A percentile compares a stretch with the other conserved stretches of the same genome.
Evolutionary conservation across 2,888 invertebrate species (phyloP).

Genomic region (Anthrax anthrax): DNA sequence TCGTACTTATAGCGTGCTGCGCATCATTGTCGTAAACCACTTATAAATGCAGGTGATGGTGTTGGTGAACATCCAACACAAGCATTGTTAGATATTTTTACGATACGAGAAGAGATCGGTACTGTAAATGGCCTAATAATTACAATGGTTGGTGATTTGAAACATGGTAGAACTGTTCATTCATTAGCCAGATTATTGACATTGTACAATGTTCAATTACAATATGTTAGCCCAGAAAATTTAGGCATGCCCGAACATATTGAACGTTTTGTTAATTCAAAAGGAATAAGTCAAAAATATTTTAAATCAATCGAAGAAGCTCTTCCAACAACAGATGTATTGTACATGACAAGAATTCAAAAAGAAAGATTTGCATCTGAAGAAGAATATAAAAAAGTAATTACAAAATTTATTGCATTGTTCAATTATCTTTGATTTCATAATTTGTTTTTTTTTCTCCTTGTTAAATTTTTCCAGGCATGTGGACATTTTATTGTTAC

Average conservation of each 20-base stretch:
- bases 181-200: conserved; percentile 88
- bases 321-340: conserved; percentile 83
- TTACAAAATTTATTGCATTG: conserved; percentile 1
- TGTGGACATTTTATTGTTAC: conserved; percentile 83
- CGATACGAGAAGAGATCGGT: conserved; percentile 96
- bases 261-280: conserved; percentile 58
- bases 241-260: conserved; percentile 88
- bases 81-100: conserved; percentile 92
- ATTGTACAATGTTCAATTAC: conserved; percentile 81
- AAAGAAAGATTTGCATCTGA: conserved; percentile 73
- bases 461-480: conserved; percentile 47
- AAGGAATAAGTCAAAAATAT: conserved; percentile 54
- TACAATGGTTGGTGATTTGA: conserved; percentile 96
- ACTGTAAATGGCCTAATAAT: conserved; percentile 95
- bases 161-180: conserved; percentile 96
- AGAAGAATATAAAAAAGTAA: conserved; percentile 76
- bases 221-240: conserved; percentile 77
- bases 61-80: conserved; percentile 96
- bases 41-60: conserved; percentile 98
- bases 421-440: not conserved
- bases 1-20: conserved; percentile 48
- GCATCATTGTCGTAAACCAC: conserved; percentile 66
- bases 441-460: conserved; percentile 16
- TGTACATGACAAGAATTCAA: conserved; percentile 98
- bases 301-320: conserved; percentile 67